A percentile compares a stretch with the other conserved stretches of the same genome.
Conservation (phyloP, 2,797 vertebrate species). For the Galagoides demidoff region DNA sequence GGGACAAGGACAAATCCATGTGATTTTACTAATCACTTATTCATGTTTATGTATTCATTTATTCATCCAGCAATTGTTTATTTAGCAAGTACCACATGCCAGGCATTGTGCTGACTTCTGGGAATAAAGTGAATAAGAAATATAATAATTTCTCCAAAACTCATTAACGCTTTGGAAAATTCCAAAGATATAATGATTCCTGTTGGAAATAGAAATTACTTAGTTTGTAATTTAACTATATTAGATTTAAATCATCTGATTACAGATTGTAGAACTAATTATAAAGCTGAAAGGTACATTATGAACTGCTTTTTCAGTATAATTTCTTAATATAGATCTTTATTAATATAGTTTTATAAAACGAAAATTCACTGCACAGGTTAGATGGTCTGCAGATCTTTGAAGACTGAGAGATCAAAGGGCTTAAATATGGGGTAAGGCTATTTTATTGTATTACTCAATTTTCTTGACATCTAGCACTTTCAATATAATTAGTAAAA, state of each 20-base stretch:
- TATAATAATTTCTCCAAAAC: constrained; percentile 70
- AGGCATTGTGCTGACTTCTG: constrained; percentile 63
- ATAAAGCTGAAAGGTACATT: constrained; percentile 76
- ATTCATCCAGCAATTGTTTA: constrained; percentile 62
- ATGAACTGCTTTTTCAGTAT: constrained; percentile 62
- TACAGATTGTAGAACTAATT: constrained; percentile 81
- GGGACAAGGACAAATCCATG: constrained; percentile 1
- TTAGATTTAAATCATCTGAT: constrained; percentile 78
- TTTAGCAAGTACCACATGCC: constrained; percentile 53
- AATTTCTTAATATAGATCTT: constrained; percentile 77
- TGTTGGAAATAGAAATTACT: constrained; percentile 74
- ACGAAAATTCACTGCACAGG: constrained; percentile 63
- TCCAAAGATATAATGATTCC: constrained; percentile 69
- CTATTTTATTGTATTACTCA: constrained; percentile 55
- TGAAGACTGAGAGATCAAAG: constrained; percentile 62
- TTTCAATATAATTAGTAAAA: constrained; percentile 63
- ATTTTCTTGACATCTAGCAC: constrained; percentile 63
- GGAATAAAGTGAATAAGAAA: constrained; percentile 68
- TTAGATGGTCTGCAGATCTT: constrained; percentile 69
- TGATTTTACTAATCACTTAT: constrained; percentile 47
- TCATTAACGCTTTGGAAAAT: constrained; percentile 73
- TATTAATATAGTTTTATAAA: constrained; percentile 74
- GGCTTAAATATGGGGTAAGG: constrained; percentile 33
- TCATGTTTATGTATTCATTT: constrained; percentile 47
- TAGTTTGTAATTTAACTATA: constrained; percentile 74